phyloP scores from a whole-genome alignment of 2,797 vertebrate genomes.

The Poeciliopsis paucimaculata region DNA sequence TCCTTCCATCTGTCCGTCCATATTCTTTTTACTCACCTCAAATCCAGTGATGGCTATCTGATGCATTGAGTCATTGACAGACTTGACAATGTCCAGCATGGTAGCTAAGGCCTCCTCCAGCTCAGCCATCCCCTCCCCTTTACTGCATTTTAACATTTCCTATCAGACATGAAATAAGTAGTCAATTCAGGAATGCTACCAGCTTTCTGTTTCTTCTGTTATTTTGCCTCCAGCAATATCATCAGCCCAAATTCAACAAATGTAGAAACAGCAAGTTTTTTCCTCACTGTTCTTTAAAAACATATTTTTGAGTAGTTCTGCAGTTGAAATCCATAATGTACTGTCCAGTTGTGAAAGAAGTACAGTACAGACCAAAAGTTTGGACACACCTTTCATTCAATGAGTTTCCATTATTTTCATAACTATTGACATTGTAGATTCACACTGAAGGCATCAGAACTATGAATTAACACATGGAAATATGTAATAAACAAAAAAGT shows the following conservation, averaged over 20 bases:
- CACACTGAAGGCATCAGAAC: too few relatives aligned
- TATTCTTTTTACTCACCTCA: conserved; percentile 80
- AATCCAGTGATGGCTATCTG: conserved; percentile 95
- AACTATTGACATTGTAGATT: too few relatives aligned
- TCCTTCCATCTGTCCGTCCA: neutral
- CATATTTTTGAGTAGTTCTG: neutral
- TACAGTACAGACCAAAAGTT: neutral
- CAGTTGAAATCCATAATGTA: neutral
- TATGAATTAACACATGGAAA: too few relatives aligned
- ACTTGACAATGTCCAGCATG: conserved; percentile 91
- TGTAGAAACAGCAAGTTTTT: neutral
- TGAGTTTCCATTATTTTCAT: too few relatives aligned
- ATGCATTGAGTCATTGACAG: conserved; percentile 94
- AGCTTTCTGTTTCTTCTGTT: too few relatives aligned
- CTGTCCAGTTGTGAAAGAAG: neutral
- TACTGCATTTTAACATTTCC: conserved; percentile 91
- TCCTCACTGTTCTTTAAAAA: neutral
- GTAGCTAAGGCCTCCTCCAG: conserved; percentile 90
- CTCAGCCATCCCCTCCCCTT: conserved; percentile 86
- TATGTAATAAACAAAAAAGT: too few relatives aligned
- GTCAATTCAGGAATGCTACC: neutral
- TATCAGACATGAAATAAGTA: conserved; percentile 47
- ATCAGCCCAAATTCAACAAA: too few relatives aligned
- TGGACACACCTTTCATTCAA: too few relatives aligned
- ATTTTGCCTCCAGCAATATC: too few relatives aligned